Percentiles rank a stretch among this genome's conserved stretches.
Evolutionary conservation across 2,113 vertebrate species (phyloP).

Genomic region (Cynocephalus volans): DNA sequence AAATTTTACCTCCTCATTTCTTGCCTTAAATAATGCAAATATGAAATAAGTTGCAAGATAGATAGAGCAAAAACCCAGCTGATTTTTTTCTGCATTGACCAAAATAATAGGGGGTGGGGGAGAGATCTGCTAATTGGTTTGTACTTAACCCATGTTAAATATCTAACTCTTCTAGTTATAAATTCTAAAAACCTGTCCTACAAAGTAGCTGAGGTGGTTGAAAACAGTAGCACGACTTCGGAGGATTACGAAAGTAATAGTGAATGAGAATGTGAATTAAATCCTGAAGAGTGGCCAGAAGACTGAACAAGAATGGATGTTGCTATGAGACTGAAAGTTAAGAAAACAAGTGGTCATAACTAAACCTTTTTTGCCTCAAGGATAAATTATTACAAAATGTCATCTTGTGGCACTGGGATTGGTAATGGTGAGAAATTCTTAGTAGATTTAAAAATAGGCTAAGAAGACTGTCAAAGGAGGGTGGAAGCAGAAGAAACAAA

Average conservation of each 20-base stretch:
- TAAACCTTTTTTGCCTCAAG: not conserved
- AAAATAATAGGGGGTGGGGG: not conserved
- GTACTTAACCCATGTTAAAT: not conserved
- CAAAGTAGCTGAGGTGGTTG: conserved; percentile 20
- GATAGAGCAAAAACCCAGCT: not conserved
- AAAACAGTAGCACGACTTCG: conserved; percentile 21
- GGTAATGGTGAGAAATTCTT: not conserved
- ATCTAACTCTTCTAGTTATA: conserved; percentile 41
- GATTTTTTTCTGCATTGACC: not conserved
- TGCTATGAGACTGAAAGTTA: not conserved
- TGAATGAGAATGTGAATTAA: conserved; percentile 54
- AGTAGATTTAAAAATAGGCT: not conserved
- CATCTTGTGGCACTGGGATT: not conserved
- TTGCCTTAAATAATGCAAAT: conserved; percentile 61
- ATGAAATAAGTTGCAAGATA: not conserved
- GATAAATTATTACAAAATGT: not conserved
- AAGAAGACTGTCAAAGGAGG: not conserved
- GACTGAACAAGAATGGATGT: fast-evolving
- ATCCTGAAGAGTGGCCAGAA: fast-evolving
- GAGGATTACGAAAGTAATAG: conserved; percentile 83
- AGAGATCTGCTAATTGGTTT: not conserved
- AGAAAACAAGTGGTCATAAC: fast-evolving
- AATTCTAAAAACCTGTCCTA: conserved; percentile 16
- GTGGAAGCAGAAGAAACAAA: not conserved
- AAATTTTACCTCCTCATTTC: not conserved